phyloP scores from a whole-genome alignment of 1,140 invertebrate genomes.

The Tetraneura akinire region DNA sequence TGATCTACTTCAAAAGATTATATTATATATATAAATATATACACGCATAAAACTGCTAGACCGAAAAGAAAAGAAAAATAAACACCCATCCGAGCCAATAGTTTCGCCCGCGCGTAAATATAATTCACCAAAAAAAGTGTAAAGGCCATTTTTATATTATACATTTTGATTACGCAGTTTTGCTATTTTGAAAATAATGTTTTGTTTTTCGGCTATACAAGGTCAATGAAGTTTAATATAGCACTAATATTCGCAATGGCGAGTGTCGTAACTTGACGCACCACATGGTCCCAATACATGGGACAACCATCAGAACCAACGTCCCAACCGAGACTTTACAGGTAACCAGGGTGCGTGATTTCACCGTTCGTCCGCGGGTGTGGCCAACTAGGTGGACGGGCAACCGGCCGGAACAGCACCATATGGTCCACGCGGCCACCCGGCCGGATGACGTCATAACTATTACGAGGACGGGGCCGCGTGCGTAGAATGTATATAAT shows the following conservation, averaged over 20 bases:
- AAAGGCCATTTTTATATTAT: neutral
- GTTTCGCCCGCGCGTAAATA: neutral
- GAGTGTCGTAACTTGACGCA: neutral
- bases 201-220: too few relatives aligned
- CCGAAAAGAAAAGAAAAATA: neutral
- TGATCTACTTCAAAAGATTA: conserved; percentile 21
- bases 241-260: neutral
- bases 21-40: neutral
- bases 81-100: conserved; percentile 7
- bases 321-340: too few relatives aligned
- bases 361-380: neutral
- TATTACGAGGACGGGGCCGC: conserved; percentile 45
- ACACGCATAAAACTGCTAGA: neutral
- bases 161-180: too few relatives aligned
- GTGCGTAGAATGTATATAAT: conserved; percentile 26
- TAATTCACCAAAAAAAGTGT: neutral
- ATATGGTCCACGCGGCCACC: conserved; percentile 39
- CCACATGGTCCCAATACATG: conserved; percentile 11
- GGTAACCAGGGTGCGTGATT: neutral
- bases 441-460: conserved; percentile 47
- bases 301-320: neutral
- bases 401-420: neutral
- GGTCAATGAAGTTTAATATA: too few relatives aligned
- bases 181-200: too few relatives aligned
- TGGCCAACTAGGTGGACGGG: conserved; percentile 3